Percentiles rank a stretch among this genome's conserved stretches.
These are phyloP conservation scores for Temnopleurus reevesii DNA, from an alignment of 53 echinoderm and acorn worm genomes.

Conservation along the genomic window DNA sequence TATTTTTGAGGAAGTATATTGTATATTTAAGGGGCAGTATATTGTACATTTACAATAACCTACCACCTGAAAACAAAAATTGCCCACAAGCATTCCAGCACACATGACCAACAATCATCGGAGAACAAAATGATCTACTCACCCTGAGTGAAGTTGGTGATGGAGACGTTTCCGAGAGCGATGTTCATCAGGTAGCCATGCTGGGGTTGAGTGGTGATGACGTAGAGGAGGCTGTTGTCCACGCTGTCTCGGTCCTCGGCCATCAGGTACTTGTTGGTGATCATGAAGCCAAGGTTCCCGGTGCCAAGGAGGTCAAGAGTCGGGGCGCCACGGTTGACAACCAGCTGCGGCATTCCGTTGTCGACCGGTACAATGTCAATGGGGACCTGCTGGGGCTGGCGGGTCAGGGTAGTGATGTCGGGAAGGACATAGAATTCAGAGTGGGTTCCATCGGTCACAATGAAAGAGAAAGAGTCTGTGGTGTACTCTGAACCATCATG, in stretches of 20 bases:
- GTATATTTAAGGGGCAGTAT: too few species aligned
- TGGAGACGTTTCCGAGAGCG: conserved; percentile 83
- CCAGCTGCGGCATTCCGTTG: conserved; percentile 94
- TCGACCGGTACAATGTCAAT: conserved; percentile 85
- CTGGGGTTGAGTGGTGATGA: conserved; percentile 83
- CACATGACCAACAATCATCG: too few species aligned
- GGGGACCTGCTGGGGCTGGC: conserved; percentile 86
- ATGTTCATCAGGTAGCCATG: conserved; percentile 93
- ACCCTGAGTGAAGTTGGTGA: conserved; percentile 99
- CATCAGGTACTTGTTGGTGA: conserved; percentile 98
- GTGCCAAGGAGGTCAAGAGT: conserved; percentile 81
- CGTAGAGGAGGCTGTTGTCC: conserved; percentile 71
- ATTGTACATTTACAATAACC: too few species aligned
- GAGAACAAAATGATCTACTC: too few species aligned
- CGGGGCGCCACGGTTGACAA: conserved; percentile 95
- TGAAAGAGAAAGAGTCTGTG: conserved; percentile 96
- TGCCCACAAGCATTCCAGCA: too few species aligned
- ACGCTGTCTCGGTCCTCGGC: conserved; percentile 96
- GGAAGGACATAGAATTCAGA: conserved; percentile 90
- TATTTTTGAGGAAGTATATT: background rate
- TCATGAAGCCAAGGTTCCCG: conserved; percentile 89
- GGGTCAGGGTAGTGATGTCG: conserved; percentile 73
- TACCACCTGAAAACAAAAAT: too few species aligned
- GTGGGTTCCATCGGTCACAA: conserved; percentile 95
- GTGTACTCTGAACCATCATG: conserved; percentile 87